A percentile compares a stretch with the other conserved stretches of the same genome.
phyloP scores from a whole-genome alignment of 1,140 invertebrate species.

The Drosophila truncata region DNA sequence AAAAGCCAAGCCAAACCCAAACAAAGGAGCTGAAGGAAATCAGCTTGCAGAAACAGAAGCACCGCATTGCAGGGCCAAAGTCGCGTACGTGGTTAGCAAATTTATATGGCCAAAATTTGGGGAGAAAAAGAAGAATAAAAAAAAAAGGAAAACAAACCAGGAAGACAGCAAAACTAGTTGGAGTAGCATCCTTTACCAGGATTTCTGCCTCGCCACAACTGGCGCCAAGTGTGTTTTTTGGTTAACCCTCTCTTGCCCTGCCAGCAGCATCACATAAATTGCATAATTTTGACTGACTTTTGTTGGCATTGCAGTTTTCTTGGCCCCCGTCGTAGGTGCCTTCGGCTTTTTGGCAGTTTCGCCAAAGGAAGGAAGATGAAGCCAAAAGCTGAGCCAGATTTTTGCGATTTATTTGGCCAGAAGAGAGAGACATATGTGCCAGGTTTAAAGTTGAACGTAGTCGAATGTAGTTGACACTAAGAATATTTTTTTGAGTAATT shows the following conservation, averaged over 20 bases:
- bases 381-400: slow-evolving; percentile 28
- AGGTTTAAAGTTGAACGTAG: slow-evolving; percentile 3
- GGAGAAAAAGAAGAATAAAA: neutral
- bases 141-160: slow-evolving; percentile 8
- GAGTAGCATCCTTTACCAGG: slow-evolving; percentile 29
- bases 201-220: slow-evolving; percentile 43
- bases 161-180: slow-evolving; percentile 8
- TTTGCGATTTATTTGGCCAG: slow-evolving; percentile 21
- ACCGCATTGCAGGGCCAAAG: slow-evolving; percentile 73
- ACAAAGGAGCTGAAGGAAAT: slow-evolving; percentile 41
- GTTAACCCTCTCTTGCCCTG: slow-evolving; percentile 58
- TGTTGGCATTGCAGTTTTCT: slow-evolving; percentile 70
- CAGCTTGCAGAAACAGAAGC: slow-evolving; percentile 72
- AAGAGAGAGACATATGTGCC: slow-evolving; percentile 25
- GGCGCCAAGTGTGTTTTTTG: slow-evolving; percentile 79
- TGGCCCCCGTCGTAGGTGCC: slow-evolving; percentile 63
- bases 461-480: slow-evolving; percentile 2
- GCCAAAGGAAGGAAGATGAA: slow-evolving; percentile 33
- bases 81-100: slow-evolving; percentile 78
- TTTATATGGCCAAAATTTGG: slow-evolving; percentile 62
- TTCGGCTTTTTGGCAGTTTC: slow-evolving; percentile 58
- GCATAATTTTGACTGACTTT: slow-evolving; percentile 84
- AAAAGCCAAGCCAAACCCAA: slow-evolving; percentile 11
- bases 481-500: neutral
- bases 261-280: slow-evolving; percentile 80